phyloP scores from a whole-genome alignment of 2,888 invertebrate genomes.

The Pherbina coryleti region DNA sequence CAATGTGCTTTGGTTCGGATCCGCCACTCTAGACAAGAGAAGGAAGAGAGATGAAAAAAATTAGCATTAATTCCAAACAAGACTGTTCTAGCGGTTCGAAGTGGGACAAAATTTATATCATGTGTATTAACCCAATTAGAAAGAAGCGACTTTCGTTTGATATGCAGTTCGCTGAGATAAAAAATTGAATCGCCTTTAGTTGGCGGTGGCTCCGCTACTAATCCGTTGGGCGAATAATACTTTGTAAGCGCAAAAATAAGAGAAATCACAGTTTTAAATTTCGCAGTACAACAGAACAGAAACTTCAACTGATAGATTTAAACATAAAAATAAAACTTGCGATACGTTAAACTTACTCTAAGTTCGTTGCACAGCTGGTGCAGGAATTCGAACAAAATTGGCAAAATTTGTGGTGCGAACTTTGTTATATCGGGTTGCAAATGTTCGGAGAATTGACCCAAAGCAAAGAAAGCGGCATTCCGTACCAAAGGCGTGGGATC shows the following conservation, averaged over 20 bases:
- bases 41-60: slow-evolving; percentile 27
- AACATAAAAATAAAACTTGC: slow-evolving; percentile 20
- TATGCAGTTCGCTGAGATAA: slow-evolving; percentile 63
- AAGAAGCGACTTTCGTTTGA: slow-evolving; percentile 65
- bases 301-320: slow-evolving; percentile 10
- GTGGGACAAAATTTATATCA: slow-evolving; percentile 24
- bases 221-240: slow-evolving; percentile 34
- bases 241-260: slow-evolving; percentile 38
- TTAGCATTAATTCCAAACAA: slow-evolving; percentile 36
- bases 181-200: slow-evolving; percentile 61
- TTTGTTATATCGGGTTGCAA: slow-evolving; percentile 84
- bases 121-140: slow-evolving; percentile 60
- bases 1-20: slow-evolving; percentile 75
- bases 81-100: background rate
- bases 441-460: slow-evolving; percentile 86
- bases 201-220: slow-evolving; percentile 46
- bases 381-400: slow-evolving; percentile 79
- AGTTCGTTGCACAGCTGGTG: slow-evolving; percentile 74
- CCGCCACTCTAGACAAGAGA: slow-evolving; percentile 67
- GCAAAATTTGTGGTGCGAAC: slow-evolving; percentile 79
- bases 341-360: slow-evolving; percentile 62
- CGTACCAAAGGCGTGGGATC: slow-evolving; percentile 76
- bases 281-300: slow-evolving; percentile 24
- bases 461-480: slow-evolving; percentile 82
- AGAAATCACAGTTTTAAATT: slow-evolving; percentile 32